Evolutionary conservation across 2,113 vertebrate species (phyloP).

Genomic region (Siphamia tubifer): DNA sequence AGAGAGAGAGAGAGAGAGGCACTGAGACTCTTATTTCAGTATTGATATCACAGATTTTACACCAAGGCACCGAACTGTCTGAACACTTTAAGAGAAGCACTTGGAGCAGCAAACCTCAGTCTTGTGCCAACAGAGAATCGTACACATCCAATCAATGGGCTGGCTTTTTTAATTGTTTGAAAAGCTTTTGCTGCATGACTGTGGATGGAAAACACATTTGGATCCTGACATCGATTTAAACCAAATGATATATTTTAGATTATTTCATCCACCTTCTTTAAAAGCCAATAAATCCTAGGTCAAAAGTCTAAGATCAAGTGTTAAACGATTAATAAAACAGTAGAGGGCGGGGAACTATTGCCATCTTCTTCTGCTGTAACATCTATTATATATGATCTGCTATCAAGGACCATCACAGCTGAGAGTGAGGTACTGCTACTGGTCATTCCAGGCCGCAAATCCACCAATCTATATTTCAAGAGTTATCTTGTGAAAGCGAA

Average conservation of each 20-base stretch:
- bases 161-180: slow-evolving; percentile 81
- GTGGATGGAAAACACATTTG: slow-evolving; percentile 32
- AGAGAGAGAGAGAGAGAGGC: slow-evolving; percentile 24
- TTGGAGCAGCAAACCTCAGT: slow-evolving; percentile 81
- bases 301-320: slow-evolving; percentile 52
- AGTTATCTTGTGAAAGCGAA: slow-evolving; percentile 69
- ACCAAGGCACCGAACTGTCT: slow-evolving; percentile 86
- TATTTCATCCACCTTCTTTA: background rate
- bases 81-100: slow-evolving; percentile 79
- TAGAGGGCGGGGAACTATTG: slow-evolving; percentile 23
- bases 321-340: slow-evolving; percentile 71
- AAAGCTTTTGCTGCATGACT: slow-evolving; percentile 70
- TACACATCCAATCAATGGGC: slow-evolving; percentile 81
- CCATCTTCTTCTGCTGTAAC: slow-evolving; percentile 49
- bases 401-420: slow-evolving; percentile 79
- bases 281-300: slow-evolving; percentile 38
- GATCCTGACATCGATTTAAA: slow-evolving; percentile 37
- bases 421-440: slow-evolving; percentile 32
- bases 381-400: slow-evolving; percentile 90
- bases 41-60: slow-evolving; percentile 76
- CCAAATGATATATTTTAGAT: background rate
- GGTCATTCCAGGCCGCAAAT: slow-evolving; percentile 80
- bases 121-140: slow-evolving; percentile 65
- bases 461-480: slow-evolving; percentile 81
- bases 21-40: slow-evolving; percentile 71